Evolutionary conservation across 2,888 invertebrate species (phyloP).

Genomic region (Cataglyphis livida): DNA sequence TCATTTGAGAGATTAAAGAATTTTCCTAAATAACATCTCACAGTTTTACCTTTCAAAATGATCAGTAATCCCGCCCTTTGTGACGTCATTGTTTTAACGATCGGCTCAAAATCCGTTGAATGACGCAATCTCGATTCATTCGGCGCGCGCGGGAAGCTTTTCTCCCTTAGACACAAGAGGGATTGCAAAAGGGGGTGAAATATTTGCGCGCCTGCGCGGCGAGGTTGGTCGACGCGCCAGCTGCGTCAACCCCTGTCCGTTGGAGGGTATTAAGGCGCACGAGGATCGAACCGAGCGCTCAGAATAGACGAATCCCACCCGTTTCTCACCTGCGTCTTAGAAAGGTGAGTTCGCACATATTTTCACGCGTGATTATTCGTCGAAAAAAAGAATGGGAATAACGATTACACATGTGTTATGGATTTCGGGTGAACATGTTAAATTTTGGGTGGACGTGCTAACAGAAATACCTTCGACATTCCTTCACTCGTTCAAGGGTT

Average conservation of each 20-base stretch:
- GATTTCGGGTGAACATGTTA: background rate
- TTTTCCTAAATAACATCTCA: background rate
- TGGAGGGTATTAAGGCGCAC: conserved; percentile 71
- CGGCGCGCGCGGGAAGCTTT: background rate
- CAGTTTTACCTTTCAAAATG: background rate
- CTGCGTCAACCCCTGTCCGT: conserved; percentile 40
- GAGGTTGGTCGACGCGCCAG: conserved; percentile 9
- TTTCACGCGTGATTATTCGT: background rate
- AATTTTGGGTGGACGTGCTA: background rate
- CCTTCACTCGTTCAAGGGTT: background rate
- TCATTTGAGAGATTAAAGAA: background rate
- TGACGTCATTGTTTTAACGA: conserved; percentile 26
- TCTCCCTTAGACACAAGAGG: background rate
- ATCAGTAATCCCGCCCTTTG: too few species aligned
- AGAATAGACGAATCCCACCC: conserved; percentile 70
- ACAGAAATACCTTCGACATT: background rate
- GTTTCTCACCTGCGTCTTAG: conserved; percentile 42
- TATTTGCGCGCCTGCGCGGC: conserved; percentile 67
- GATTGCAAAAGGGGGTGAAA: conserved; percentile 24
- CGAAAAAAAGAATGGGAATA: background rate
- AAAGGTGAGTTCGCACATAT: conserved; percentile 37
- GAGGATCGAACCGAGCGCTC: conserved; percentile 77
- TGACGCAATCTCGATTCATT: conserved; percentile 30
- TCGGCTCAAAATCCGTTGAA: conserved; percentile 3
- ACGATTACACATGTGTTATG: background rate